These are phyloP conservation scores for Torymus texanus DNA, from an alignment of 2,888 invertebrate species.

Conservation along the genomic window DNA sequence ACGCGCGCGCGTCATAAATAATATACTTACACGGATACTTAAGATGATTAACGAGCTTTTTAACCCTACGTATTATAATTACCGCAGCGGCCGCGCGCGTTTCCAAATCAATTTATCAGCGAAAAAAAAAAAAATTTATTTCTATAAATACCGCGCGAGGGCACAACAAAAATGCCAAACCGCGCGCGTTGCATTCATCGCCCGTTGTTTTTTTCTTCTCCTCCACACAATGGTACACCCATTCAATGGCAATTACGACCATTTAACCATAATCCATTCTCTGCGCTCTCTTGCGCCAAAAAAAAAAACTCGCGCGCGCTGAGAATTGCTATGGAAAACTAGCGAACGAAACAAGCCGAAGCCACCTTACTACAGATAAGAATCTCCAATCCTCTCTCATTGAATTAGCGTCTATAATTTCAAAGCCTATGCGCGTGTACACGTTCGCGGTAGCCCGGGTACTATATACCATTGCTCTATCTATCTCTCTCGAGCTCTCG, in stretches of 20 bases:
- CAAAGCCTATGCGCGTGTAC: not conserved
- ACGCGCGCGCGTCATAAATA: not conserved
- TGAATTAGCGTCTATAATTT: slow-evolving; percentile 41
- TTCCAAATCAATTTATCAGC: too few relatives aligned
- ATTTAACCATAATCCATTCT: slow-evolving; percentile 35
- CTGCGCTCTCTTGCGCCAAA: not conserved
- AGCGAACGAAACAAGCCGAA: not conserved
- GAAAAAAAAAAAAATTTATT: too few relatives aligned
- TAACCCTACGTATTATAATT: too few relatives aligned
- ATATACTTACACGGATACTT: too few relatives aligned
- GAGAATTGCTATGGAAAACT: slow-evolving; percentile 26
- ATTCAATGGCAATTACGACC: slow-evolving; percentile 43
- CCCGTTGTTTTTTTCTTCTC: not conserved
- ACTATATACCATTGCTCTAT: not conserved
- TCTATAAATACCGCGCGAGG: too few relatives aligned
- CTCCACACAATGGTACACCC: slow-evolving; percentile 38
- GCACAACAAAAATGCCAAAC: too few relatives aligned
- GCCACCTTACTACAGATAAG: slow-evolving; percentile 23
- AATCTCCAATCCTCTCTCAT: slow-evolving; percentile 27
- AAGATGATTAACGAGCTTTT: too few relatives aligned
- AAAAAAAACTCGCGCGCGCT: not conserved
- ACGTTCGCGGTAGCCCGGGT: slow-evolving; percentile 38
- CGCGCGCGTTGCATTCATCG: too few relatives aligned
- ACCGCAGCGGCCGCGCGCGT: too few relatives aligned
- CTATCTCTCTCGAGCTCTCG: not conserved